These are phyloP conservation scores for Epistrophe grossulariae DNA, from an alignment of 2,888 invertebrate genomes.

Conservation along the genomic window DNA sequence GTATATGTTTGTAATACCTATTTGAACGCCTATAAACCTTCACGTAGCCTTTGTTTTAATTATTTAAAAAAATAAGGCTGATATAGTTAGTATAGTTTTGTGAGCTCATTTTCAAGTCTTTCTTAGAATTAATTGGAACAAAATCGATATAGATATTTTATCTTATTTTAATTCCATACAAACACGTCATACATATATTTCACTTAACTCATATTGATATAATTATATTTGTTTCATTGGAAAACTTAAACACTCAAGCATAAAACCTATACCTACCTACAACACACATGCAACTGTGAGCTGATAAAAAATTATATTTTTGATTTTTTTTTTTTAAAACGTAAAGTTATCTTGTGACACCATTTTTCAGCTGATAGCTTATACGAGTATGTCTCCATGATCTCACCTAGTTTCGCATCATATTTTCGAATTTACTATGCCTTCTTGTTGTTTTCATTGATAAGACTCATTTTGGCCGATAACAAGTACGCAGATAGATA, in stretches of 20 bases:
- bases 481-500: conserved; percentile 14
- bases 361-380: conserved; percentile 58
- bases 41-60: neutral
- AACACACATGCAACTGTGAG: neutral
- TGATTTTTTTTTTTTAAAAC: conserved; percentile 16
- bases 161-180: conserved; percentile 6
- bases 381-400: conserved; percentile 28
- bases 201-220: neutral
- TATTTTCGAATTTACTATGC: conserved; percentile 22
- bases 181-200: neutral
- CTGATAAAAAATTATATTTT: conserved; percentile 19
- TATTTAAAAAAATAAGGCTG: neutral
- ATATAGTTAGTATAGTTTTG: neutral
- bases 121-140: conserved; percentile 2
- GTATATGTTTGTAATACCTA: no score
- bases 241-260: conserved; percentile 1
- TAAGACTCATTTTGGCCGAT: conserved; percentile 64
- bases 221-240: neutral
- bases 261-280: neutral
- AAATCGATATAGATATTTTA: neutral
- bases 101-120: neutral
- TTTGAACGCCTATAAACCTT: neutral
- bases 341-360: conserved; percentile 65
- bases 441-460: conserved; percentile 39
- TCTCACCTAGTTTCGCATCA: conserved; percentile 65